These are phyloP conservation scores for Apeira syringaria DNA, from an alignment of 2,888 invertebrate species.

Conservation along the genomic window DNA sequence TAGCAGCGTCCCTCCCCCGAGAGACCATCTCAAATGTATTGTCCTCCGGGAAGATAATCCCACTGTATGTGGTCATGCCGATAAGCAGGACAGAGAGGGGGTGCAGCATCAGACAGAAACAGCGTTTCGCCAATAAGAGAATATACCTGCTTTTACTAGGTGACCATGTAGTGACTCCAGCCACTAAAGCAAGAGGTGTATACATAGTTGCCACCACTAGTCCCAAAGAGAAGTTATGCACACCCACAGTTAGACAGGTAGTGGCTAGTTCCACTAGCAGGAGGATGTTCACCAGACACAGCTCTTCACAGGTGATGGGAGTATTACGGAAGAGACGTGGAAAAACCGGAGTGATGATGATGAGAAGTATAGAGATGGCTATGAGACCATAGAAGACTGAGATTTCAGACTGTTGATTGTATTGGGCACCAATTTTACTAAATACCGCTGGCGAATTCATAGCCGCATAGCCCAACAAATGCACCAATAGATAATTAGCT, in stretches of 20 bases:
- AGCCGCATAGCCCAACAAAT: slow-evolving; percentile 78
- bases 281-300: slow-evolving; percentile 84
- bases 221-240: slow-evolving; percentile 95
- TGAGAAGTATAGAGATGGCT: slow-evolving; percentile 63
- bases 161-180: slow-evolving; percentile 34
- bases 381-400: slow-evolving; percentile 84
- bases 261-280: slow-evolving; percentile 91
- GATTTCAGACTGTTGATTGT: slow-evolving; percentile 80
- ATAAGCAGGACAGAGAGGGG: slow-evolving; percentile 86
- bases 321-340: slow-evolving; percentile 45
- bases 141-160: slow-evolving; percentile 42
- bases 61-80: slow-evolving; percentile 85
- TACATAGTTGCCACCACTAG: slow-evolving; percentile 88
- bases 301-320: slow-evolving; percentile 53
- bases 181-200: slow-evolving; percentile 87
- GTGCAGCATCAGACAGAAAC: slow-evolving; percentile 87
- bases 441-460: slow-evolving; percentile 71
- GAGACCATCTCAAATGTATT: slow-evolving; percentile 64
- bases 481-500: slow-evolving; percentile 77
- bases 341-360: slow-evolving; percentile 62
- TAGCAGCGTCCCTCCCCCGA: slow-evolving; percentile 86
- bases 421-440: slow-evolving; percentile 65
- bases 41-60: slow-evolving; percentile 86
- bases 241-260: slow-evolving; percentile 90
- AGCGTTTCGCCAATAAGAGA: slow-evolving; percentile 58